Percentiles rank a stretch among this genome's conserved stretches.
Evolutionary conservation across 92 coral and sea anemone genomes (phyloP).

Genomic region (Phenganax subtilis): DNA sequence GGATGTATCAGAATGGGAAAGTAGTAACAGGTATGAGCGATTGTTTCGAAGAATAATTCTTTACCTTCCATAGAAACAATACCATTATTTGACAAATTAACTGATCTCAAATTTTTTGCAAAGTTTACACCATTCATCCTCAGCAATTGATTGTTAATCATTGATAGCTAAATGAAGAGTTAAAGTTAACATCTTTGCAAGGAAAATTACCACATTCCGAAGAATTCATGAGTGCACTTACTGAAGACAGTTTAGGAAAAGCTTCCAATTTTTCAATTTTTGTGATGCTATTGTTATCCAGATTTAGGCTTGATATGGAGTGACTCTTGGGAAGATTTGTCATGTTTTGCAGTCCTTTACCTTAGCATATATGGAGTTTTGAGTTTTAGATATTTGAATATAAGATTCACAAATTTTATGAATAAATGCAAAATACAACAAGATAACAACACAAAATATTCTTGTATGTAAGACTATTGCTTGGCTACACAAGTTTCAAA

Average conservation of each 20-base stretch:
- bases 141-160: conserved; percentile 64
- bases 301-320: conserved; percentile 61
- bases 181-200: not conserved
- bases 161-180: conserved; percentile 52
- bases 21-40: not conserved
- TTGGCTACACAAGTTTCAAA: not conserved
- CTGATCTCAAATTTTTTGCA: conserved; percentile 59
- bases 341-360: conserved; percentile 56
- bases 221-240: conserved; percentile 11
- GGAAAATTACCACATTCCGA: not conserved
- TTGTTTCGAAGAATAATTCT: not conserved
- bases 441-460: not conserved
- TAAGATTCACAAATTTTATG: not conserved
- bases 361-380: conserved; percentile 34
- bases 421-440: not conserved
- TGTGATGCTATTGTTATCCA: conserved; percentile 70
- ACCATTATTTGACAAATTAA: conserved; percentile 80
- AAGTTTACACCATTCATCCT: conserved; percentile 71
- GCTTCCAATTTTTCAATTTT: conserved; percentile 76
- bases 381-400: not conserved
- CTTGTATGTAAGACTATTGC: not conserved
- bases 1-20: no score
- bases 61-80: conserved; percentile 79
- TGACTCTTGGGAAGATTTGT: conserved; percentile 59
- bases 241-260: conserved; percentile 80